These are phyloP conservation scores for Cantharis rustica DNA, from an alignment of 2,888 invertebrate genomes.

Conservation along the genomic window DNA sequence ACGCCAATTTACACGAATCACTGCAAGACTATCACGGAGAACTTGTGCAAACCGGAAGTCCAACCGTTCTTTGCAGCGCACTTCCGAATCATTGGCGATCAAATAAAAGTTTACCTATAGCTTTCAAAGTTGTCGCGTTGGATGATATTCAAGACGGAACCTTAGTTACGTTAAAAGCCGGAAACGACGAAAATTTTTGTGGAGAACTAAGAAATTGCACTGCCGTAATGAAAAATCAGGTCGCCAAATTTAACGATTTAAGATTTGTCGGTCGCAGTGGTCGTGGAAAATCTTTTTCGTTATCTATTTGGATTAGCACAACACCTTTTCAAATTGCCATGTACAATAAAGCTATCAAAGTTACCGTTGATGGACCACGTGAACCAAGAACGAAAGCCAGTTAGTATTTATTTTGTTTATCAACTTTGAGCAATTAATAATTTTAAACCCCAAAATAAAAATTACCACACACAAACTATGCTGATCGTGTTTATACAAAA, in stretches of 20 bases:
- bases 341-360: conserved; percentile 97
- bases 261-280: conserved; percentile 97
- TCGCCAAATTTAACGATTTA: conserved; percentile 98
- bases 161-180: conserved; percentile 89
- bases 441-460: background rate
- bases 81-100: conserved; percentile 96
- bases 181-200: conserved; percentile 97
- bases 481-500: conserved; percentile 40
- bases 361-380: conserved; percentile 98
- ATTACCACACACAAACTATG: conserved; percentile 35
- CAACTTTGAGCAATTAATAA: background rate
- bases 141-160: conserved; percentile 96
- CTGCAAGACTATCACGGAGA: conserved; percentile 91
- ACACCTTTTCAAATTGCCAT: conserved; percentile 85
- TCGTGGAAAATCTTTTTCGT: conserved; percentile 92
- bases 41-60: conserved; percentile 92
- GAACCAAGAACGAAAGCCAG: conserved; percentile 97
- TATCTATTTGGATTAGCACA: conserved; percentile 90
- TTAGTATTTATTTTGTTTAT: conserved; percentile 63
- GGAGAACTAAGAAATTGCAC: conserved; percentile 93
- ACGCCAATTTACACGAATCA: conserved; percentile 75
- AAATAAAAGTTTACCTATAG: conserved; percentile 95
- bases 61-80: conserved; percentile 91
- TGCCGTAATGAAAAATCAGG: conserved; percentile 95
- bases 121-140: conserved; percentile 93